A percentile compares a stretch with the other conserved stretches of the same genome.
Evolutionary conservation across 1,140 invertebrate species (phyloP).

Genomic region (Orchestia grillus): DNA sequence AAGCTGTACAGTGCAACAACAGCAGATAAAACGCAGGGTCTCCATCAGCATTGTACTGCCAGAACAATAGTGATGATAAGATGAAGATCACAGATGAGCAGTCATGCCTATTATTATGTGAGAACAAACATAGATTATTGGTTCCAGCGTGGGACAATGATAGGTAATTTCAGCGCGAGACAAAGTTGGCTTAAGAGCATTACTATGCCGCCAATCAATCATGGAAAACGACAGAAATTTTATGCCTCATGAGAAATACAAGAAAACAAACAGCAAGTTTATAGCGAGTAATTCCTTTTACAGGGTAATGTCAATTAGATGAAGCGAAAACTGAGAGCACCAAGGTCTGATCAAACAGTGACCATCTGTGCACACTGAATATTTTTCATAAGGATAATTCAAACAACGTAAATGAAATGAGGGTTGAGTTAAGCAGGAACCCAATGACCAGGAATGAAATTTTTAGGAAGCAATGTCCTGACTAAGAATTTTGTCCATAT

Average conservation of each 20-base stretch:
- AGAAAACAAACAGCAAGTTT: too few relatives aligned
- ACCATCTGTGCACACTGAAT: background rate
- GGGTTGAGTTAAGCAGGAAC: too few relatives aligned
- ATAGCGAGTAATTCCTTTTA: background rate
- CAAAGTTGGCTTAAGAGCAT: background rate
- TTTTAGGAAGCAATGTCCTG: too few relatives aligned
- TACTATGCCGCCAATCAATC: background rate
- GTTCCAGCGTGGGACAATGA: background rate
- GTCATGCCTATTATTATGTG: conserved; percentile 1
- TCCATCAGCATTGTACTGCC: background rate
- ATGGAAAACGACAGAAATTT: background rate
- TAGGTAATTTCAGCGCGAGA: background rate
- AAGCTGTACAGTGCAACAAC: background rate
- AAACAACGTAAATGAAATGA: background rate
- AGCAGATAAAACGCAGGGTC: background rate
- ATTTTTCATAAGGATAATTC: background rate
- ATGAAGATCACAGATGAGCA: background rate
- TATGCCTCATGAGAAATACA: too few relatives aligned
- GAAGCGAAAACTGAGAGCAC: background rate
- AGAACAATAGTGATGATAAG: conserved; percentile 50
- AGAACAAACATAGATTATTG: background rate
- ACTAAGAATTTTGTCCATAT: too few relatives aligned
- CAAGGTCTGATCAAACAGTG: background rate
- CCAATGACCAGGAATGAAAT: too few relatives aligned
- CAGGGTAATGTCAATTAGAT: background rate